A percentile compares a stretch with the other conserved stretches of the same genome.
These are phyloP conservation scores for Nannobrachium achirus DNA, from an alignment of 2,113 vertebrate species.

Conservation along the genomic window DNA sequence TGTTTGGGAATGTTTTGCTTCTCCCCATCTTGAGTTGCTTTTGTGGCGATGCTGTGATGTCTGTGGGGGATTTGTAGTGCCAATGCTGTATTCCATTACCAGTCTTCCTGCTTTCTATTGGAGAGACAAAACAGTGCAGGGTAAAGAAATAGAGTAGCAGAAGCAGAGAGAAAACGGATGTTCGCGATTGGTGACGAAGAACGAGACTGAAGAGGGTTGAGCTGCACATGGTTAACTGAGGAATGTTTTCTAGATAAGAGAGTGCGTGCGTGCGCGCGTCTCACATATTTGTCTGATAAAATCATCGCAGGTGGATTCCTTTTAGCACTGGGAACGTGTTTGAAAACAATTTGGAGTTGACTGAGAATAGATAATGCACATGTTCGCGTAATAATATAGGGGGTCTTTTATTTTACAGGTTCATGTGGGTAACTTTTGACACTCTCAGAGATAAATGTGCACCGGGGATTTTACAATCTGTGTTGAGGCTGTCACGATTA, in stretches of 20 bases:
- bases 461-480: too few relatives aligned
- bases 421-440: too few relatives aligned
- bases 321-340: slow-evolving; percentile 35
- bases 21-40: too few relatives aligned
- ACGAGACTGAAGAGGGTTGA: slow-evolving; percentile 14
- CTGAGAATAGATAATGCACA: not conserved
- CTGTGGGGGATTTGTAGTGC: not conserved
- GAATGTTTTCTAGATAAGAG: slow-evolving; percentile 67
- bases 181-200: not conserved
- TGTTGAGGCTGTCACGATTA: too few relatives aligned
- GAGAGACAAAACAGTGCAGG: not conserved
- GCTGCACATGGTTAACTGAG: slow-evolving; percentile 58
- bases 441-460: too few relatives aligned
- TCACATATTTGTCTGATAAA: slow-evolving; percentile 72
- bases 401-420: too few relatives aligned
- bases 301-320: slow-evolving; percentile 67
- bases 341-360: not conserved
- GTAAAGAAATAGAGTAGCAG: not conserved
- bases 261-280: not conserved
- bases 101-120: not conserved
- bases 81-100: not conserved
- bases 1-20: not conserved
- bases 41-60: too few relatives aligned
- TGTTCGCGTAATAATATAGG: too few relatives aligned
- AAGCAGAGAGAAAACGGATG: not conserved